A percentile compares a stretch with the other conserved stretches of the same genome.
These are phyloP conservation scores for Hucho hucho DNA, from an alignment of 2,113 vertebrate genomes.

Conservation along the genomic window DNA sequence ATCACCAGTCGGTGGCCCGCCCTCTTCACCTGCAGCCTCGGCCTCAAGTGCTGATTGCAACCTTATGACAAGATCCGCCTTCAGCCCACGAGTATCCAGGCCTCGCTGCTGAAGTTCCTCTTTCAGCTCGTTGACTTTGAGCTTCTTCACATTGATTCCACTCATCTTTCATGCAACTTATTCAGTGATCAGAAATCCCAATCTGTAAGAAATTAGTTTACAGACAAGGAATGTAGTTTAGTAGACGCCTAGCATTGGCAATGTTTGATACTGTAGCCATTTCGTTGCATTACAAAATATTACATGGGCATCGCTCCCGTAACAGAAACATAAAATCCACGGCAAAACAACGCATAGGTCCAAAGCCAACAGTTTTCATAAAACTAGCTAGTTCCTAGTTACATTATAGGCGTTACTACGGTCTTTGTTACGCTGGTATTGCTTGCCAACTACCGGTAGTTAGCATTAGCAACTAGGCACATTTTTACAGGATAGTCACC, in stretches of 20 bases:
- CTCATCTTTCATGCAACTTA: constrained; percentile 52
- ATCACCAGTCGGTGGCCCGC: constrained; percentile 5
- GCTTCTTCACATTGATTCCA: constrained; percentile 81
- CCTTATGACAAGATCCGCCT: constrained; percentile 83
- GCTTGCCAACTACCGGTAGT: too few species aligned
- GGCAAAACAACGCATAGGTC: too few species aligned
- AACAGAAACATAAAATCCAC: too few species aligned
- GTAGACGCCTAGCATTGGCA: neutral
- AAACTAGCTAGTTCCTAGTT: too few species aligned
- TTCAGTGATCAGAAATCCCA: constrained; percentile 20
- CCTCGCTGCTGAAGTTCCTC: constrained; percentile 85
- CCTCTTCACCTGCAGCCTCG: constrained; percentile 43
- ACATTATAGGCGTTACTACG: too few species aligned
- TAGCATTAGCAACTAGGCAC: too few species aligned
- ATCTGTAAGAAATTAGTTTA: neutral
- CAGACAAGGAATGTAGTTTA: neutral
- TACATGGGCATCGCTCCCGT: too few species aligned
- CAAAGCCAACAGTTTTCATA: too few species aligned
- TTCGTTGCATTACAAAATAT: neutral
- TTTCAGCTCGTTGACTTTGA: constrained; percentile 85
- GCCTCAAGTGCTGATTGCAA: constrained; percentile 77
- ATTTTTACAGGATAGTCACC: too few species aligned
- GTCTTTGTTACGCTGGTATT: too few species aligned
- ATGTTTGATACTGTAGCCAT: neutral
- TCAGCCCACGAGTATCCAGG: constrained; percentile 83